Conservation (phyloP, 2,797 vertebrate species). For the Sebastes miniatus region DNA sequence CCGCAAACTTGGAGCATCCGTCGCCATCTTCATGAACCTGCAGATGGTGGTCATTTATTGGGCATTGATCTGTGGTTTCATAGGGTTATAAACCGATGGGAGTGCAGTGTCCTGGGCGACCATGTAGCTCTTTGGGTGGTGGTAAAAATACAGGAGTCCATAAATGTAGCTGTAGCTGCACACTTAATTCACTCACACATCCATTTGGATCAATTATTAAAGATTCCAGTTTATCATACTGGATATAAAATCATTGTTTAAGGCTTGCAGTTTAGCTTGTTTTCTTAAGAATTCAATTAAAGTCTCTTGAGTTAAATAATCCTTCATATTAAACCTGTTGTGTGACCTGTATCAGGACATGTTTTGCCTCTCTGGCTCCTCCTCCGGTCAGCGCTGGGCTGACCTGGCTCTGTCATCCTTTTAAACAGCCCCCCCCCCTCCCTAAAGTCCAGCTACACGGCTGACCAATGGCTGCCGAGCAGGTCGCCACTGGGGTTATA, state of each 20-base stretch:
- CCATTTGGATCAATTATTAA: background rate
- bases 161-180: conserved; percentile 1
- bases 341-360: background rate
- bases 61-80: conserved; percentile 15
- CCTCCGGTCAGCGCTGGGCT: background rate
- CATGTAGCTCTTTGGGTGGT: conserved; percentile 10
- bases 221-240: background rate
- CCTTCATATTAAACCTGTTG: background rate
- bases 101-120: background rate
- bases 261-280: background rate
- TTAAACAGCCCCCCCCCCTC: background rate
- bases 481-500: conserved; percentile 32
- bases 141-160: conserved; percentile 25
- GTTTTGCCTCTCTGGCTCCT: conserved; percentile 1
- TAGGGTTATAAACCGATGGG: conserved; percentile 14
- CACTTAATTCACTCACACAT: background rate
- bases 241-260: background rate
- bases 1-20: background rate
- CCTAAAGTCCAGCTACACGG: background rate
- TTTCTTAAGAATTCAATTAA: no score
- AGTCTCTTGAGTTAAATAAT: no score
- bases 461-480: conserved; percentile 38
- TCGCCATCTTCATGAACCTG: background rate
- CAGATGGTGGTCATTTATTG: conserved; percentile 8
- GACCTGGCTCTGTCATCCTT: conserved; percentile 7